Base-by-base conservation (phyloP, 2,797 vertebrate species). In the Scolopax rusticola region DNA sequence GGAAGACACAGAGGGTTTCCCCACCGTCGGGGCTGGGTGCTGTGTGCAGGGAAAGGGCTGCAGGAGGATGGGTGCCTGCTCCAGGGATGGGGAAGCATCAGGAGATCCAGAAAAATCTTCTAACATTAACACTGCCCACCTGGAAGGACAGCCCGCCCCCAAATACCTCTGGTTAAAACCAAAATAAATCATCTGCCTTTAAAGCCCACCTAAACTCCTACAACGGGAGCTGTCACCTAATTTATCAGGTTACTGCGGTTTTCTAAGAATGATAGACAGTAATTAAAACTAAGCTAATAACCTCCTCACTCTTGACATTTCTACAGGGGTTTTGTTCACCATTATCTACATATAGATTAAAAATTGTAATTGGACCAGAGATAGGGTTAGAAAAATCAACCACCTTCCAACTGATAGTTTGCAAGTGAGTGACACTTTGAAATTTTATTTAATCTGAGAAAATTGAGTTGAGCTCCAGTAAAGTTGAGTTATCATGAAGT, bases 291-390 rank as follows among this genome's bases (percentile, higher is more conserved):
- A 98, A 99, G 98, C 98, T 99, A 99, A 99, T 99, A 99, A 99
- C 99, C 99, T 99, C 98, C 98, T 98, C 98, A 98, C 98, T 99
- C 98, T 97, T 99, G 99, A 99, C 99, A 99, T 99, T 99, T 99
- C 99, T 99, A 98, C 98, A 98, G 98, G 98, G 98, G 98, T 98
- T 98, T 98, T 97, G 98, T 98, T 98, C 98, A 96, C 98, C 98
- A 98, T 98, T 99, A 99, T 99, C 99, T 99, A 99, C 99, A 99
- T 99, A 99, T 99, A 99, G 99, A 99, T 99, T 99, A 99, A 99
- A 99, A 99, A 98, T 98, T 98, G 98, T 99, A 99, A 99, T 99
- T 99, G 99, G 99, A 98, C 98, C 97, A 97, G 98, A 98, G 98
- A 98, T 98, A 97, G 98, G 98, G 99, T 99, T 99, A 99, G 98